Evolutionary conservation across 2,888 invertebrate species (phyloP).

Genomic region (Sympetrum striolatum): DNA sequence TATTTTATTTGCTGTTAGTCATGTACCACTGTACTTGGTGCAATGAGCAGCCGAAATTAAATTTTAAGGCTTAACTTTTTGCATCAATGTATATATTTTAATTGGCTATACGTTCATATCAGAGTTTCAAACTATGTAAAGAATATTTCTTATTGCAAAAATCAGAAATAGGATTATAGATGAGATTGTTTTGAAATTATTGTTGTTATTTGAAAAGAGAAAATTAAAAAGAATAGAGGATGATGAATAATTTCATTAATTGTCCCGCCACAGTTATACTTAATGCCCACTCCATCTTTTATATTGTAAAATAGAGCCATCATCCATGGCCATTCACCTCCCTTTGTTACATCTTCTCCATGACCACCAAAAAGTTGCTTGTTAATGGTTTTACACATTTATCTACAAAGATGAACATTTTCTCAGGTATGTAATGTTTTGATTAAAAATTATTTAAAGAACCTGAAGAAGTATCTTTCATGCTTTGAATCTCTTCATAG

Average conservation of each 20-base stretch:
- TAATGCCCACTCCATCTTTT: neutral
- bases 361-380: constrained; percentile 1
- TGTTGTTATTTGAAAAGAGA: neutral
- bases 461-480: neutral
- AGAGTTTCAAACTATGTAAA: too few species aligned
- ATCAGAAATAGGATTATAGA: neutral
- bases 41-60: constrained; percentile 47
- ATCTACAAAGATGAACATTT: neutral
- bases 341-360: neutral
- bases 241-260: neutral
- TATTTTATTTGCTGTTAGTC: neutral
- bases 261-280: constrained; percentile 46
- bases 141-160: neutral
- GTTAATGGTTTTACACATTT: neutral
- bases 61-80: neutral
- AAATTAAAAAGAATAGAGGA: neutral
- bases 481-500: too few species aligned
- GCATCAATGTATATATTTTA: too few species aligned
- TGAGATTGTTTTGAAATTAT: too few species aligned
- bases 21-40: neutral
- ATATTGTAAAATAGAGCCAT: constrained; percentile 47
- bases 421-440: neutral
- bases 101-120: too few species aligned
- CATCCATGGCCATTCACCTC: constrained; percentile 49
- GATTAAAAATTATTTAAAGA: neutral